Percentiles rank a stretch among this genome's conserved stretches.
Conservation (phyloP, 2,797 vertebrate genomes). For the Gadopsis bispinosus region DNA sequence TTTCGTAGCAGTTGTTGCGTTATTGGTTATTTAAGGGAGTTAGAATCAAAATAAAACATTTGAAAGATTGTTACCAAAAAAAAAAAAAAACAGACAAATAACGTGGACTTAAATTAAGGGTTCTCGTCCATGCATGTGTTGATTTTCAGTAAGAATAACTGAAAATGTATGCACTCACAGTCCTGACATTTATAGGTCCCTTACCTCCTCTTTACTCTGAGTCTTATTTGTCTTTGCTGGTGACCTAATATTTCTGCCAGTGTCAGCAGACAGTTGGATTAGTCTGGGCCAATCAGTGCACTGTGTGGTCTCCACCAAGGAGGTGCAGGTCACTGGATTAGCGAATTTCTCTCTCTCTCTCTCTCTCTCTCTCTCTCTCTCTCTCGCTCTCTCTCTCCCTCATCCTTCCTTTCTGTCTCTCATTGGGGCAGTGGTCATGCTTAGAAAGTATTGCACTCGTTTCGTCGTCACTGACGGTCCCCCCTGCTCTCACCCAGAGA, state of each 20-base stretch:
- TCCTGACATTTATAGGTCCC: not conserved
- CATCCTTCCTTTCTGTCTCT: conserved; percentile 45
- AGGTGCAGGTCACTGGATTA: conserved; percentile 75
- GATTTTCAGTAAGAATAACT: not conserved
- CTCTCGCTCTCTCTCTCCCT: conserved; percentile 17
- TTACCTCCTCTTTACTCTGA: conserved; percentile 14
- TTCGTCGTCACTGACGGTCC: conserved; percentile 22
- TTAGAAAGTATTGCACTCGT: conserved; percentile 29
- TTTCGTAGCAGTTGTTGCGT: not conserved
- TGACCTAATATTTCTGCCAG: conserved; percentile 64
- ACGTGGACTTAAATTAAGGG: not conserved
- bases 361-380: conserved; percentile 21
- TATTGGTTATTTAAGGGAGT: not conserved
- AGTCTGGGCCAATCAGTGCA: conserved; percentile 67
- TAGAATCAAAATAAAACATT: not conserved
- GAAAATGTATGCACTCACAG: not conserved
- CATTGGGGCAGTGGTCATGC: conserved; percentile 36
- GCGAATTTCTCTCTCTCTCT: conserved; percentile 36
- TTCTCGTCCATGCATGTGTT: not conserved
- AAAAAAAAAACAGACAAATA: not conserved
- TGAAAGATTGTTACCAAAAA: not conserved
- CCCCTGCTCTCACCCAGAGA: conserved; percentile 5
- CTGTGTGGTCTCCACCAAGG: conserved; percentile 60
- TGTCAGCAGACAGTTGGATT: conserved; percentile 84
- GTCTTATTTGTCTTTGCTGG: conserved; percentile 47